Conservation (phyloP, 2,888 invertebrate species). For the Agrochola litura region DNA sequence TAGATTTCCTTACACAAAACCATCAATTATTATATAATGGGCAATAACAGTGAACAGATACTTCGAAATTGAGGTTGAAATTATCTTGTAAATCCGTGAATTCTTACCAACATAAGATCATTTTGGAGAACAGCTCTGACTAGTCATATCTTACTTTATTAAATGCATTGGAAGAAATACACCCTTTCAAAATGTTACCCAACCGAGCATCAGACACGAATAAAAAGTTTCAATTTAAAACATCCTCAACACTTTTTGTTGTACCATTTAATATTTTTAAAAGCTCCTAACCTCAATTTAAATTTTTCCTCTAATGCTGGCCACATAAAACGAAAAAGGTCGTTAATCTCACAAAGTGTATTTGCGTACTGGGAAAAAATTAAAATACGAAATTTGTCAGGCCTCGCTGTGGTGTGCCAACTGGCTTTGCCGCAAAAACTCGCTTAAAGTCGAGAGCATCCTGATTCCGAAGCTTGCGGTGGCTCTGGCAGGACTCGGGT, state of each 20-base stretch:
- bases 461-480: slow-evolving; percentile 77
- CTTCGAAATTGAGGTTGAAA: slow-evolving; percentile 26
- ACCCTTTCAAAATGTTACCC: slow-evolving; percentile 9
- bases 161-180: not conserved
- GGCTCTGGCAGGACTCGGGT: slow-evolving; percentile 60
- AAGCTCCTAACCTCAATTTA: slow-evolving; percentile 61
- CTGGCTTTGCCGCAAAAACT: slow-evolving; percentile 74
- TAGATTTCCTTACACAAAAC: slow-evolving; percentile 22
- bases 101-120: too few relatives aligned
- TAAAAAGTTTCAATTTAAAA: slow-evolving; percentile 49
- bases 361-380: slow-evolving; percentile 67
- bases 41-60: slow-evolving; percentile 34
- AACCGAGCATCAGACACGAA: slow-evolving; percentile 18
- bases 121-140: not conserved
- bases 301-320: slow-evolving; percentile 47
- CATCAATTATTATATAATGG: slow-evolving; percentile 39
- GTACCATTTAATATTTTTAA: slow-evolving; percentile 57
- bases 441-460: slow-evolving; percentile 70
- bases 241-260: slow-evolving; percentile 37
- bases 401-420: slow-evolving; percentile 73
- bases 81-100: slow-evolving; percentile 6
- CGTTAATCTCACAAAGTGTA: slow-evolving; percentile 67
- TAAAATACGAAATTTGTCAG: slow-evolving; percentile 69
- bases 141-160: not conserved
- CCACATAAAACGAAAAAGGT: slow-evolving; percentile 64